phyloP scores from a whole-genome alignment of 2,113 vertebrate genomes.

The Butorides virescens region DNA sequence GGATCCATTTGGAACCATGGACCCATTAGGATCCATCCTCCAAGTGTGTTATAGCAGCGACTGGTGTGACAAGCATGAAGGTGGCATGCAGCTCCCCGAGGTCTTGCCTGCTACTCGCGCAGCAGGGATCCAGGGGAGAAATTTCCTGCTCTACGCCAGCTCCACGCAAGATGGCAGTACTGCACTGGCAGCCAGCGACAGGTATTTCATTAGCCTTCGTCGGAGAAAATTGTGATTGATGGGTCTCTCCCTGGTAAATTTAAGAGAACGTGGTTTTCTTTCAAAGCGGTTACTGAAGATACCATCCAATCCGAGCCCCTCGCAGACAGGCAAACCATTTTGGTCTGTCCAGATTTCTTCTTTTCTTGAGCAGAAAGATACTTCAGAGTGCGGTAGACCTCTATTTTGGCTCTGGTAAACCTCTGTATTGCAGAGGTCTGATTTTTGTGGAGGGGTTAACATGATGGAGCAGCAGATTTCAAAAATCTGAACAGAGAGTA shows the following conservation, averaged over 20 bases:
- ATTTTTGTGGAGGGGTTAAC: not conserved
- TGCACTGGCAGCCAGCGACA: not conserved
- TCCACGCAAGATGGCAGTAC: not conserved
- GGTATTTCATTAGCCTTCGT: fast-evolving
- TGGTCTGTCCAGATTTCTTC: not conserved
- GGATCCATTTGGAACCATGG: too few species aligned
- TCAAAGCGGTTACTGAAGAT: not conserved
- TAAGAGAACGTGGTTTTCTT: not conserved
- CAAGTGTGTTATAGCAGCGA: too few species aligned
- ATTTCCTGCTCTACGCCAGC: not conserved
- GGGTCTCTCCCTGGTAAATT: not conserved
- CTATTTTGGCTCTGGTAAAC: not conserved
- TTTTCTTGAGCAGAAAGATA: not conserved
- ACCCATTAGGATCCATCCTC: not conserved
- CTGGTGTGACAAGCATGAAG: not conserved
- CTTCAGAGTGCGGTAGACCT: not conserved
- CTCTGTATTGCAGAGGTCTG: not conserved
- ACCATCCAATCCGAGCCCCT: not conserved
- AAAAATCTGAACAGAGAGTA: fast-evolving
- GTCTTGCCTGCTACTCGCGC: not conserved
- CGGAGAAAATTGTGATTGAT: not conserved
- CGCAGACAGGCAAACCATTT: not conserved
- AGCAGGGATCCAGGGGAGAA: too few species aligned
- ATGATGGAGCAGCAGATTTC: not conserved
- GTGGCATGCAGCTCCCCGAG: fast-evolving